Conservation (phyloP, 2,888 invertebrate genomes). For the Boloria euphrosyne region DNA sequence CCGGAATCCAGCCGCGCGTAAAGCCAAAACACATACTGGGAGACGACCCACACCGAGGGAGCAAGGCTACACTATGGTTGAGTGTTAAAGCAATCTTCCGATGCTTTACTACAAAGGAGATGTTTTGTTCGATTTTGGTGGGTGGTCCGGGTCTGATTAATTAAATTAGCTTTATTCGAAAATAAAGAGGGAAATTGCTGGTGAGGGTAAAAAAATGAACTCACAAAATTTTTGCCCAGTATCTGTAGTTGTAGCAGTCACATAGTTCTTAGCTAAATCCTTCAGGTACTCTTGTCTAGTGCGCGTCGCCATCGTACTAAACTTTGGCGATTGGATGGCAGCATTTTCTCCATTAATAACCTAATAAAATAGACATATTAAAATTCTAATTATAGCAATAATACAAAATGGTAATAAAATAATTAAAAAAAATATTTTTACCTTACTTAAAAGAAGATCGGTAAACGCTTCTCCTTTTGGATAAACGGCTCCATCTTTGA, state of each 20-base stretch:
- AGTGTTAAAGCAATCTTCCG: too few species aligned
- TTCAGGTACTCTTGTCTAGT: conserved; percentile 97
- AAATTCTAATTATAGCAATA: not conserved
- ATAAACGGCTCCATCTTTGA: conserved; percentile 93
- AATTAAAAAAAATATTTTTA: conserved; percentile 40
- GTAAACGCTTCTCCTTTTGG: conserved; percentile 95
- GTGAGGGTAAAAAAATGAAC: conserved; percentile 51
- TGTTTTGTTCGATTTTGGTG: too few species aligned
- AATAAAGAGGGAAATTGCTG: not conserved
- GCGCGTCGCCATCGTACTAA: conserved; percentile 97
- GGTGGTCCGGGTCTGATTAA: too few species aligned
- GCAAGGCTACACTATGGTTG: too few species aligned
- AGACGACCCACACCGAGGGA: too few species aligned
- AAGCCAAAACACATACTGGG: too few species aligned
- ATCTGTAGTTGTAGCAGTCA: conserved; percentile 90
- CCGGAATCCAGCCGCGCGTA: too few species aligned
- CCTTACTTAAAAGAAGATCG: conserved; percentile 96
- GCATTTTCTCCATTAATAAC: conserved; percentile 98
- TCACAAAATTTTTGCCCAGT: conserved; percentile 93
- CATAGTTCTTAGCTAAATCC: conserved; percentile 93
- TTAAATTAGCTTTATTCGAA: too few species aligned
- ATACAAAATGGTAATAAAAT: not conserved
- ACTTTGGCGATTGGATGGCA: conserved; percentile 97
- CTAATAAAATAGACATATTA: conserved; percentile 45
- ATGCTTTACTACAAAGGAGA: too few species aligned